A percentile compares a stretch with the other conserved stretches of the same genome.
These are phyloP conservation scores for Parnassius orleans DNA, from an alignment of 2,888 invertebrate species.

Conservation along the genomic window DNA sequence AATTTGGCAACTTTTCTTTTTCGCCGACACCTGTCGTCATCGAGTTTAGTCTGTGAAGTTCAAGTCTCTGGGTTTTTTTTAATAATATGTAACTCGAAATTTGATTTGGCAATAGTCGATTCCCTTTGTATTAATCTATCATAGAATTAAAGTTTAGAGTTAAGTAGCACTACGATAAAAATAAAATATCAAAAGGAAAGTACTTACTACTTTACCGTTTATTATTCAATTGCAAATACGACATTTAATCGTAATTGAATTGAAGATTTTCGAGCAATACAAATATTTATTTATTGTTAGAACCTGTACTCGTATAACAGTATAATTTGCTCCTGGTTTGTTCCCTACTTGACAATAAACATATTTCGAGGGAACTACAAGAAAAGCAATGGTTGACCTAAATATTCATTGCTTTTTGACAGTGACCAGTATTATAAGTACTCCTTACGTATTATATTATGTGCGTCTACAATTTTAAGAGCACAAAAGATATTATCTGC, in stretches of 20 bases:
- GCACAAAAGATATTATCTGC: too few species aligned
- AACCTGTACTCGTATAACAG: too few species aligned
- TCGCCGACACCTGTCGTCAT: constrained; percentile 64
- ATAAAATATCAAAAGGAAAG: too few species aligned
- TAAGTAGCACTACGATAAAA: too few species aligned
- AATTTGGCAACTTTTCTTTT: constrained; percentile 66
- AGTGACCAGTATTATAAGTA: background rate
- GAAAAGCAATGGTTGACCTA: constrained; percentile 39
- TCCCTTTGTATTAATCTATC: constrained; percentile 5
- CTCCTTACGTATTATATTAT: too few species aligned
- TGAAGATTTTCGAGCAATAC: background rate
- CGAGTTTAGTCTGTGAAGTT: constrained; percentile 49
- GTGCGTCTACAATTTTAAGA: too few species aligned
- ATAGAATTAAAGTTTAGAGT: too few species aligned
- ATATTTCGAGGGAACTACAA: constrained; percentile 40
- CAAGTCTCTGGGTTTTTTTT: constrained; percentile 36
- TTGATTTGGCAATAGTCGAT: constrained; percentile 25
- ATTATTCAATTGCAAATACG: too few species aligned
- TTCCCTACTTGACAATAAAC: constrained; percentile 34
- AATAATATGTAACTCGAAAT: constrained; percentile 30
- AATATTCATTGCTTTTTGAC: constrained; percentile 35
- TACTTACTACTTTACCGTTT: too few species aligned
- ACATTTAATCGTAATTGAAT: background rate
- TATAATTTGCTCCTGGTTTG: background rate
- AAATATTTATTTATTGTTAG: background rate